Percentiles rank a stretch among this genome's conserved stretches.
phyloP scores from a whole-genome alignment of 2,888 invertebrate species.

The Acanthosepion esculentum region DNA sequence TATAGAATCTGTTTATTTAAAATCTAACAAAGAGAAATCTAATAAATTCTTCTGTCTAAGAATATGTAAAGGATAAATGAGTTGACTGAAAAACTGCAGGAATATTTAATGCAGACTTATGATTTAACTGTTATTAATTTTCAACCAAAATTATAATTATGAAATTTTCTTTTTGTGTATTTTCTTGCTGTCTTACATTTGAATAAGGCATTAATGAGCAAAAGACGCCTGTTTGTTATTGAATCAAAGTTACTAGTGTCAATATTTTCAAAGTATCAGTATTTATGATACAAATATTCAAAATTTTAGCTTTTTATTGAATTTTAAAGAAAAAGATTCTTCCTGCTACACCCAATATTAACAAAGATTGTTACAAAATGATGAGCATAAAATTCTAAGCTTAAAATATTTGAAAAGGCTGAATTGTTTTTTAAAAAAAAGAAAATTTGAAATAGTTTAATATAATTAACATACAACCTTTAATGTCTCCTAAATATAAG shows the following conservation, averaged over 20 bases:
- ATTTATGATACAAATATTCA: not conserved
- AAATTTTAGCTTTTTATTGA: not conserved
- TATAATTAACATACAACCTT: not conserved
- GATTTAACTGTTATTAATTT: not conserved
- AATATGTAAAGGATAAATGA: too few relatives aligned
- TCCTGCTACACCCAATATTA: not conserved
- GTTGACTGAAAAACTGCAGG: too few relatives aligned
- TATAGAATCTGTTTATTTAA: not conserved
- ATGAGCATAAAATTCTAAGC: not conserved
- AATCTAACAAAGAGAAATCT: too few relatives aligned
- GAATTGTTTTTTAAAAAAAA: not conserved
- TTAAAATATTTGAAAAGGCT: not conserved
- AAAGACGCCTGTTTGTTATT: not conserved
- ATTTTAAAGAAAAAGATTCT: not conserved
- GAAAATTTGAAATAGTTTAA: not conserved
- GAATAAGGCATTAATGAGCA: not conserved
- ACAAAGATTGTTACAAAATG: not conserved
- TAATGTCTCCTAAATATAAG: not conserved
- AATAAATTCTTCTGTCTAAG: too few relatives aligned
- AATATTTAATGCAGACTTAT: too few relatives aligned
- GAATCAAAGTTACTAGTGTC: not conserved
- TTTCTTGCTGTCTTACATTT: not conserved
- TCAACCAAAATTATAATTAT: not conserved
- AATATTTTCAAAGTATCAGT: not conserved
- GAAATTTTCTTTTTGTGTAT: not conserved